Evolutionary conservation across 64 coral and sea anemone genomes (phyloP).

Genomic region (Astreopora myriophthalma): DNA sequence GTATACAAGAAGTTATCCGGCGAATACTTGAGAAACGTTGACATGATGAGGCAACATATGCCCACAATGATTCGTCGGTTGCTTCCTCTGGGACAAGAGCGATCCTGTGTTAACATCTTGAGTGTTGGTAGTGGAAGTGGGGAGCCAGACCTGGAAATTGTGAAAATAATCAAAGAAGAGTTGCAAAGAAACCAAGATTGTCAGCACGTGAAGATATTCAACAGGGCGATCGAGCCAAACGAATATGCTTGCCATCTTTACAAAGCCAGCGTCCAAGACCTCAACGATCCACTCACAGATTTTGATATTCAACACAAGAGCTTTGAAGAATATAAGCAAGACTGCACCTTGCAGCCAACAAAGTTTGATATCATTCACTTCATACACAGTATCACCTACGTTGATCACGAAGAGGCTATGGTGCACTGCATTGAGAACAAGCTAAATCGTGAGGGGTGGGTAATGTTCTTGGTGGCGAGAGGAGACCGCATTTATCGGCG

Average conservation of each 20-base stretch:
- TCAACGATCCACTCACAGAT: background rate
- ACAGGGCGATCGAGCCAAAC: slow-evolving; percentile 14
- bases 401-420: background rate
- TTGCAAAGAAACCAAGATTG: background rate
- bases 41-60: background rate
- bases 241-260: background rate
- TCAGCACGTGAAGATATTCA: slow-evolving; percentile 17
- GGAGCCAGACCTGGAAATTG: background rate
- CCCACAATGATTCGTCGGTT: background rate
- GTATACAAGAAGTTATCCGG: background rate
- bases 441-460: too few species aligned
- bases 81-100: background rate
- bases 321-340: background rate
- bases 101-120: background rate
- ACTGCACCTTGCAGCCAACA: background rate
- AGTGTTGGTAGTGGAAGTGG: slow-evolving; percentile 46
- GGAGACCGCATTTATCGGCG: background rate
- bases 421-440: background rate
- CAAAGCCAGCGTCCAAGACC: background rate
- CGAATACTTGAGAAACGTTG: background rate
- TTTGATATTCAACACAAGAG: background rate
- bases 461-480: too few species aligned
- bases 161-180: slow-evolving; percentile 19
- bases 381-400: slow-evolving; percentile 12
- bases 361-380: slow-evolving; percentile 33